phyloP scores from a whole-genome alignment of 2,113 vertebrate genomes.

The Eidolon helvum region DNA sequence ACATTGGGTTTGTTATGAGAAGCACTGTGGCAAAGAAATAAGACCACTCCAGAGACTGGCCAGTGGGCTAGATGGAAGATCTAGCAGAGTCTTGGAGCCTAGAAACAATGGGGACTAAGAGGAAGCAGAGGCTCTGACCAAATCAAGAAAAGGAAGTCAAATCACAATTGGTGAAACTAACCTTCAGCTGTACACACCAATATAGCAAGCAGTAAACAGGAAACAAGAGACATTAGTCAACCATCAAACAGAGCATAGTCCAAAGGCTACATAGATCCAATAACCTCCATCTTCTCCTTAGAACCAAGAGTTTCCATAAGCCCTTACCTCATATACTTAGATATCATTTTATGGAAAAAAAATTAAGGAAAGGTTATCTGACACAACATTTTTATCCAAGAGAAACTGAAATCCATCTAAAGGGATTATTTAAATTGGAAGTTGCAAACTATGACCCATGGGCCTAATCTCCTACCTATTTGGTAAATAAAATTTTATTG shows the following conservation, averaged over 20 bases:
- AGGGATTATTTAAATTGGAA: not conserved
- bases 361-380: not conserved
- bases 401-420: not conserved
- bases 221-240: not conserved
- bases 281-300: not conserved
- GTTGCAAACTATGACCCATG: not conserved
- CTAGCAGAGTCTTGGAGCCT: not conserved
- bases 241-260: not conserved
- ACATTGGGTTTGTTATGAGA: not conserved
- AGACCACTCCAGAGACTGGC: not conserved
- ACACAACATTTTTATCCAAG: not conserved
- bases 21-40: not conserved
- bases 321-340: not conserved
- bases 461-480: not conserved
- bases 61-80: not conserved
- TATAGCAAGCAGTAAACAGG: not conserved
- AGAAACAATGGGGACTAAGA: not conserved
- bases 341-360: not conserved
- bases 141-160: not conserved
- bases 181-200: not conserved
- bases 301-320: not conserved
- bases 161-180: not conserved
- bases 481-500: constrained; percentile 4
- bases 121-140: not conserved
- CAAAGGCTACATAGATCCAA: not conserved